Evolutionary conservation across 2,797 vertebrate species (phyloP), one percentile per base, ranked within the genome.

Genomic region (Sebastes kiyomatsui): DNA sequence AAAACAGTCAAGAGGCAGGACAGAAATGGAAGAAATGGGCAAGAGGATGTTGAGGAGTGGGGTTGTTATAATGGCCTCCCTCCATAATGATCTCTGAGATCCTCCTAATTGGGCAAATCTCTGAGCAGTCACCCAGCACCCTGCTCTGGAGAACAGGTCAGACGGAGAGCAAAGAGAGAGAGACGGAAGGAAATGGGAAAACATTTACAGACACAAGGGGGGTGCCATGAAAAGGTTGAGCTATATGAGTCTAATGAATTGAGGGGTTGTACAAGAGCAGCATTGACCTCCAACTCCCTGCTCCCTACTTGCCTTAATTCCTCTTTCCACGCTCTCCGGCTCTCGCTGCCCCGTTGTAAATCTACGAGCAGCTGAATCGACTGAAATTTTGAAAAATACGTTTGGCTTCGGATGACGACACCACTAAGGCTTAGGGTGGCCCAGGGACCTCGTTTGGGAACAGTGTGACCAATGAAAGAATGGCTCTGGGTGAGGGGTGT

Each of bases 71-170:
- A 56, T 80, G 79, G 69, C 71, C 83, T 85, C 68, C 70, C 27
- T 86, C 82, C 79, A 79, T 88, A 84, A 89, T 74, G 87, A 93
- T 84, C 81, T 74, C 83, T 54, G 83, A 87, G 79, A 90, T 86
- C 80, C 81, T 79, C 64, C 90, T 96, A 96, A 96, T 95, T 95
- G 93, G 90, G 76, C 81, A 87, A 90, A 93, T 90, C 87, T 91
- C 79, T 23, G 59, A 90, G 71, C 78, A 79, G 87, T 85, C 73
- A 80, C 69, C 86, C 35, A 30, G 83, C 81, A 87, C 86, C 61
- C 73, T 46, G 74, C 85, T 88, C 81, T 70, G 55, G 80, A 90
- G 84, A 90, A 76, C 85, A 75, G 81, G 91, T 89, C 90, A 85
- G 84, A 56, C 42, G 25, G 67, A 81, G 86, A 83, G 86, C 72